A percentile compares a stretch with the other conserved stretches of the same genome.
Evolutionary conservation across 2,113 vertebrate species (phyloP).

Genomic region (Odobenus rosmarus): DNA sequence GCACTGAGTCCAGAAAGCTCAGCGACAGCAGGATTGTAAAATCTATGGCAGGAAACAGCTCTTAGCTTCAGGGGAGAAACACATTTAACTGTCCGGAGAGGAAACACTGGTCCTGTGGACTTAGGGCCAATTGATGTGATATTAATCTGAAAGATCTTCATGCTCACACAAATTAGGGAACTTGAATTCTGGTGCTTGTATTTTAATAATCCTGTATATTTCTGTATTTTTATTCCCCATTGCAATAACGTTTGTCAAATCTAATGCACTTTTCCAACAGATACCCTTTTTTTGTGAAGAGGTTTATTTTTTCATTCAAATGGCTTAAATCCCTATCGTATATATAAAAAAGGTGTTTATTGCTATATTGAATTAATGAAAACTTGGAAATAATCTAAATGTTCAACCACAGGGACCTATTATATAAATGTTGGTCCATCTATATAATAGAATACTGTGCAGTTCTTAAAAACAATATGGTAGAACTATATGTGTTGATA

Average conservation of each 20-base stretch:
- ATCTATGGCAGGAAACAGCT: not conserved
- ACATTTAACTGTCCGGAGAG: not conserved
- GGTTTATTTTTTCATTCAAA: not conserved
- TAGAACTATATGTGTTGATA: not conserved
- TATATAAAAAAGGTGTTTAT: not conserved
- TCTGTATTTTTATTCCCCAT: not conserved
- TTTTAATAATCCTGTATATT: not conserved
- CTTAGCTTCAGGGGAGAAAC: slow-evolving; percentile 33
- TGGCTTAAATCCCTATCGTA: not conserved
- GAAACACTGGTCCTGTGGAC: not conserved
- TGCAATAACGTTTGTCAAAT: not conserved
- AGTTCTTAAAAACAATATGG: not conserved
- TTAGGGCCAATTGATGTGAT: not conserved
- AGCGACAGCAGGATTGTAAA: not conserved
- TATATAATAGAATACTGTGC: not conserved
- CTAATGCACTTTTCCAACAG: not conserved
- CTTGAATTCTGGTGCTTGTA: not conserved
- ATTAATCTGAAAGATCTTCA: not conserved
- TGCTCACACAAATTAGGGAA: not conserved
- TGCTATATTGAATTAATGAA: not conserved
- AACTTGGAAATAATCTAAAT: not conserved
- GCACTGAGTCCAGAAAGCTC: not conserved
- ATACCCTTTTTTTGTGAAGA: not conserved
- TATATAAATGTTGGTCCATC: not conserved
- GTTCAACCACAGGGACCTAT: not conserved